Conservation (phyloP, 2,888 invertebrate species). For the Lacanobia oleracea region DNA sequence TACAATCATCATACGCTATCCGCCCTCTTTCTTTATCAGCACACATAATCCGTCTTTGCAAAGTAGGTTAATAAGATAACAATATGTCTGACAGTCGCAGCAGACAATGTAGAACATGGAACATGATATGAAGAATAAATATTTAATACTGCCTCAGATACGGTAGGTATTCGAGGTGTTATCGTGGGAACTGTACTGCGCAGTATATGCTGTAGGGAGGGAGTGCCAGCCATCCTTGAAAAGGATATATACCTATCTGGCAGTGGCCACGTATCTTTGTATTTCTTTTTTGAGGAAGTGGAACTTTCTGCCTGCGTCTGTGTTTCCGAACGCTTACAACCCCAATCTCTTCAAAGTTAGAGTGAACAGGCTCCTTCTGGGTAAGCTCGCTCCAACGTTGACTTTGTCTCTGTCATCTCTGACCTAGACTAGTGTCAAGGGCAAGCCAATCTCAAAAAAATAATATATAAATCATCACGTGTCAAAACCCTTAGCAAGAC, state of each 20-base stretch:
- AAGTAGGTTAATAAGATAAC: constrained; percentile 63
- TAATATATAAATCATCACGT: too few species aligned
- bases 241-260: not conserved
- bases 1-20: constrained; percentile 21
- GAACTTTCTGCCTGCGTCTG: too few species aligned
- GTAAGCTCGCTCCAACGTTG: too few species aligned
- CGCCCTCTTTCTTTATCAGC: constrained; percentile 40
- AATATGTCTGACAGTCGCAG: constrained; percentile 18
- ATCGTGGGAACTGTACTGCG: constrained; percentile 58
- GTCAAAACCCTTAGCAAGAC: too few species aligned
- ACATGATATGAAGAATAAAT: constrained; percentile 54
- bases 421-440: too few species aligned
- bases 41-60: constrained; percentile 45
- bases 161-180: constrained; percentile 20
- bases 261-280: too few species aligned
- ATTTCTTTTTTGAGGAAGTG: too few species aligned
- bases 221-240: constrained; percentile 15
- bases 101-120: constrained; percentile 44
- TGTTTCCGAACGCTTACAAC: too few species aligned
- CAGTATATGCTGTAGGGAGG: constrained; percentile 1
- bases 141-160: constrained; percentile 51
- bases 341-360: too few species aligned
- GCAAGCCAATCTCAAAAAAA: too few species aligned
- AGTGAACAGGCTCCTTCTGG: too few species aligned
- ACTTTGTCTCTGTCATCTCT: too few species aligned